These are phyloP conservation scores for Luidia sarsii DNA, from an alignment of 53 echinoderm and acorn worm genomes.

Conservation along the genomic window DNA sequence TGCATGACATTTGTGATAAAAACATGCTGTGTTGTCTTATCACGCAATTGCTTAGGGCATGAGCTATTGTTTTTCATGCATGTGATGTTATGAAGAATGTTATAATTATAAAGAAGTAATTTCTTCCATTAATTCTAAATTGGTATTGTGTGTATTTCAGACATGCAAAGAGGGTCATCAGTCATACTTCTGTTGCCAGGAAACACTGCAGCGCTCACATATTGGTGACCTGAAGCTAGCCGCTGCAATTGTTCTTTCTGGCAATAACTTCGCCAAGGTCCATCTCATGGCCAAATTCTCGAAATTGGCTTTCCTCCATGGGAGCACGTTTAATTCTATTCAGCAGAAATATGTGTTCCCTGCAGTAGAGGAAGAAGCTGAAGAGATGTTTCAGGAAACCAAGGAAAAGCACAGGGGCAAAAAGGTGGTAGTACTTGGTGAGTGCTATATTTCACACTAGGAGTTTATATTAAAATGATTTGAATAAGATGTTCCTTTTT, in stretches of 20 bases:
- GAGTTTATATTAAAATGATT: neutral
- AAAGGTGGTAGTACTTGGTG: neutral
- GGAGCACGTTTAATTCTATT: too few species aligned
- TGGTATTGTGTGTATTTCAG: neutral
- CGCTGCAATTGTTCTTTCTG: neutral
- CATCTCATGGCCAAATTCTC: neutral
- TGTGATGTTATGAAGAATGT: too few species aligned
- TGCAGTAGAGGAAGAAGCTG: neutral
- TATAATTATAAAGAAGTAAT: too few species aligned
- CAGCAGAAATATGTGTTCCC: too few species aligned
- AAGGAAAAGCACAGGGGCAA: neutral
- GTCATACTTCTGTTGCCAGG: slow-evolving; percentile 6
- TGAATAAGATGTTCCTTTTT: neutral
- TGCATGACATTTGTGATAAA: too few species aligned
- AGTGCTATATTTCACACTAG: too few species aligned
- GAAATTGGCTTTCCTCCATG: too few species aligned
- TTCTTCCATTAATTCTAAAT: neutral
- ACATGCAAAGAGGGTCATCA: neutral
- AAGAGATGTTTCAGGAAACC: neutral
- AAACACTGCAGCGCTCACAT: neutral
- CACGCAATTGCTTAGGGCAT: too few species aligned
- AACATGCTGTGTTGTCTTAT: too few species aligned
- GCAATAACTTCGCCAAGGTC: slow-evolving; percentile 19
- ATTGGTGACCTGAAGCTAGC: slow-evolving; percentile 6
- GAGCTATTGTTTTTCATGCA: too few species aligned